Base-by-base conservation (phyloP, 1,140 invertebrate species). In the Drosophila ambigua region DNA sequence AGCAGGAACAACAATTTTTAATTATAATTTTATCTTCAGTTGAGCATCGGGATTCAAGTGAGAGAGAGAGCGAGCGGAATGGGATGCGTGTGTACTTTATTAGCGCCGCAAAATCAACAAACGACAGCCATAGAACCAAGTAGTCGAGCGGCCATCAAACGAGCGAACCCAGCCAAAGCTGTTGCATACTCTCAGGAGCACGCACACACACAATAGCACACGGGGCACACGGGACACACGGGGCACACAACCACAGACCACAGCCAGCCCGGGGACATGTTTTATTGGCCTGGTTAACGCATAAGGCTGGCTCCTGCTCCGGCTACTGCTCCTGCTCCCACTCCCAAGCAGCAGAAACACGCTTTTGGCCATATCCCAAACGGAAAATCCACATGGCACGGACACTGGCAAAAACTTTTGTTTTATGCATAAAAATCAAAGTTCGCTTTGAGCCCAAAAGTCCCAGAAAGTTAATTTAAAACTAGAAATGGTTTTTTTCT, bases 1-100 rank as follows among this genome's bases (percentile, higher is more conserved):
- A 16, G 5, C 35, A 57, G 26, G 20, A 68, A 75, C 63, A 87
- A 58, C 61, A 48, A 45, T 87, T 87, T 88, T 87, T 87, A 88
- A 87, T 87, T 87, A 88, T 83, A 83, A 64, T 87, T 88, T 88
- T 83, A 83, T 88, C 75, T 83, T 52, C 59, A 87, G 61, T 64
- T 50, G 15, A 76, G 80, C 63, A 78, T 75, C 60, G 58, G 53
- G 41, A 43, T 35, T 43, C 49, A 20, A 74, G 59, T 74, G 23
- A 9, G 23, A 55, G 23, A 8, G 16, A 20, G 50, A 53, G 39
- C 39, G 51, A 15, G 28, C 9, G 28, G 26, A 39, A 53, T 49
- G 23, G 50, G 23, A 24, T 35, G 79, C 65, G 69, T 78, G 76
- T 65, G 44, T 62, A 52, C 67, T 76, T 84, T 84, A 84, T 84